A percentile compares a stretch with the other conserved stretches of the same genome.
phyloP scores from a whole-genome alignment of 2,888 invertebrate species.

The Sycophila texana region DNA sequence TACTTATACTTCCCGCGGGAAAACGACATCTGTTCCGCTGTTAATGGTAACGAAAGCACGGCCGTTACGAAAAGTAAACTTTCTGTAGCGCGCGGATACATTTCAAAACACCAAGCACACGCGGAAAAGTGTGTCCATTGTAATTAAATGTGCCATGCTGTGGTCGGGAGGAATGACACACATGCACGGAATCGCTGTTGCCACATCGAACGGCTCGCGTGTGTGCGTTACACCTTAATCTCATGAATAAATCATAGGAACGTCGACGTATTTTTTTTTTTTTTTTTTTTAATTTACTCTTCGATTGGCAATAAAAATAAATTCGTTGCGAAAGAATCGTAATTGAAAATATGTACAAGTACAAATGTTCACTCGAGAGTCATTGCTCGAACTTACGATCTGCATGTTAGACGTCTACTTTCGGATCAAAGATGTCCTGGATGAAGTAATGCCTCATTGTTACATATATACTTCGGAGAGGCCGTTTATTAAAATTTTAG shows the following conservation, averaged over 20 bases:
- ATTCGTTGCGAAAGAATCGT: not conserved
- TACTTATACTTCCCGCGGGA: too few relatives aligned
- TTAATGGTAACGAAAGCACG: too few relatives aligned
- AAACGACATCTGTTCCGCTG: too few relatives aligned
- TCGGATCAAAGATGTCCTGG: slow-evolving; percentile 22
- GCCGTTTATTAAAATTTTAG: slow-evolving; percentile 17
- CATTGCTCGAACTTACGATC: slow-evolving; percentile 9
- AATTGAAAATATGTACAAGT: slow-evolving; percentile 6
- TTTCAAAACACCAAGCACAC: too few relatives aligned
- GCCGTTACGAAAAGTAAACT: too few relatives aligned
- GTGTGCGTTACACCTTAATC: not conserved
- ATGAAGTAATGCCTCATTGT: slow-evolving; percentile 32
- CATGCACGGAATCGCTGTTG: too few relatives aligned
- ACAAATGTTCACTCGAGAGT: not conserved
- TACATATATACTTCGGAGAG: not conserved
- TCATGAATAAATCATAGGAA: slow-evolving; percentile 3
- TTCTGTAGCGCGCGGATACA: too few relatives aligned
- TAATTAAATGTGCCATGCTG: too few relatives aligned
- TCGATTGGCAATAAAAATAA: slow-evolving; percentile 6
- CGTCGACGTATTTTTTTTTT: not conserved
- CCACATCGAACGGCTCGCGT: too few relatives aligned
- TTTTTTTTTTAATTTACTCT: not conserved
- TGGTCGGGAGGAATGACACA: too few relatives aligned
- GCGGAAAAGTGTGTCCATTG: too few relatives aligned
- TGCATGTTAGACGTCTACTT: slow-evolving; percentile 21